phyloP scores from a whole-genome alignment of 2,113 vertebrate species.

The Salvelinus namaycush region DNA sequence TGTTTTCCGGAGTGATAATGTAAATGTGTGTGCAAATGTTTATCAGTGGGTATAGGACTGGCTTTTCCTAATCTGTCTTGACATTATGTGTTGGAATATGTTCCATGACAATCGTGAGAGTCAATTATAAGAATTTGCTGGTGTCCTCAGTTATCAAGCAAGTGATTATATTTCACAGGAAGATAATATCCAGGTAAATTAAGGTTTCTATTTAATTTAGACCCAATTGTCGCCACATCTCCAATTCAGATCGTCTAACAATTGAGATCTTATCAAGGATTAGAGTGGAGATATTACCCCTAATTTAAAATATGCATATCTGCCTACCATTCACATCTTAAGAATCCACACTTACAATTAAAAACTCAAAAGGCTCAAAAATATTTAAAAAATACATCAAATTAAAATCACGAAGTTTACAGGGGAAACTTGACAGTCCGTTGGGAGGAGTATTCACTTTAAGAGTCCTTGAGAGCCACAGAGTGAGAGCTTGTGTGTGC shows the following conservation, averaged over 20 bases:
- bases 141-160: slow-evolving; percentile 57
- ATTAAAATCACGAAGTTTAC: slow-evolving; percentile 33
- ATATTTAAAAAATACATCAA: not conserved
- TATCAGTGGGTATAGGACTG: slow-evolving; percentile 2
- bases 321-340: slow-evolving; percentile 53
- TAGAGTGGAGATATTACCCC: slow-evolving; percentile 71
- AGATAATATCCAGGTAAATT: slow-evolving; percentile 74
- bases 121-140: slow-evolving; percentile 54
- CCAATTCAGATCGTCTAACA: slow-evolving; percentile 67
- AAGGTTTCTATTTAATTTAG: slow-evolving; percentile 74
- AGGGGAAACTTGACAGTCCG: slow-evolving; percentile 32
- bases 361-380: slow-evolving; percentile 11
- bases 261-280: slow-evolving; percentile 75
- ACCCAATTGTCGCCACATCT: slow-evolving; percentile 63
- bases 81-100: slow-evolving; percentile 37
- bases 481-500: not conserved
- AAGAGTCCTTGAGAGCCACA: slow-evolving; percentile 61
- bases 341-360: slow-evolving; percentile 38
- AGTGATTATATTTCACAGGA: slow-evolving; percentile 68
- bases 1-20: too few species aligned
- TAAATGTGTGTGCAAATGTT: too few species aligned
- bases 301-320: slow-evolving; percentile 73
- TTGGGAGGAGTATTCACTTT: slow-evolving; percentile 42
- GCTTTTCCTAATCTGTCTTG: not conserved
- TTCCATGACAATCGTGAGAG: slow-evolving; percentile 62